Evolutionary conservation across 92 coral and sea anemone genomes (phyloP).

Genomic region (Epizoanthus ramosus): DNA sequence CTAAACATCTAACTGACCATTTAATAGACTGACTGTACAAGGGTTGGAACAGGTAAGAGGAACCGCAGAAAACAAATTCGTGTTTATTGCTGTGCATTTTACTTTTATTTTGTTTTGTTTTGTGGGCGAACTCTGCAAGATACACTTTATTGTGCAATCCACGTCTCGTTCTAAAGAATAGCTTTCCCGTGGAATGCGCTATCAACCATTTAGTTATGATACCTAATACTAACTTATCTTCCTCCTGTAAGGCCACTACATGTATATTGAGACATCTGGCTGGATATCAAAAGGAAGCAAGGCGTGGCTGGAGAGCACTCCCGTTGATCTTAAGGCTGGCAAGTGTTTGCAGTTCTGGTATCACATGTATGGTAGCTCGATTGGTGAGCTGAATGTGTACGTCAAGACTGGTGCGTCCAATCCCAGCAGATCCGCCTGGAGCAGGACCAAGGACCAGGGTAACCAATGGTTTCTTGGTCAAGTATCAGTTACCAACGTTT

Average conservation of each 20-base stretch:
- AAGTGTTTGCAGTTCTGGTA: slow-evolving; percentile 95
- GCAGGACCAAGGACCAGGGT: slow-evolving; percentile 83
- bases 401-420: slow-evolving; percentile 50
- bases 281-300: slow-evolving; percentile 47
- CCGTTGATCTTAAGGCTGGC: slow-evolving; percentile 68
- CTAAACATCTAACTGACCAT: too few relatives aligned
- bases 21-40: too few relatives aligned
- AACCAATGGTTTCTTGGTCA: slow-evolving; percentile 93
- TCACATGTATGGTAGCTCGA: slow-evolving; percentile 93
- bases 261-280: slow-evolving; percentile 80
- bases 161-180: too few relatives aligned
- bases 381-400: slow-evolving; percentile 86
- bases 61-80: too few relatives aligned
- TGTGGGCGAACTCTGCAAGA: too few relatives aligned
- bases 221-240: background rate
- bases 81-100: too few relatives aligned
- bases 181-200: too few relatives aligned
- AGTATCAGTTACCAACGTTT: slow-evolving; percentile 64
- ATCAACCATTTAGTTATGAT: too few relatives aligned
- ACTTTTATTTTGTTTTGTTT: too few relatives aligned
- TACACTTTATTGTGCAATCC: too few relatives aligned
- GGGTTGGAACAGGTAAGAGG: too few relatives aligned
- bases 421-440: slow-evolving; percentile 79
- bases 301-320: slow-evolving; percentile 79
- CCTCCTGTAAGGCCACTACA: slow-evolving; percentile 76